Percentiles rank a stretch among this genome's conserved stretches.
Conservation (phyloP, 1,140 invertebrate genomes). For the Araneus ventricosus region DNA sequence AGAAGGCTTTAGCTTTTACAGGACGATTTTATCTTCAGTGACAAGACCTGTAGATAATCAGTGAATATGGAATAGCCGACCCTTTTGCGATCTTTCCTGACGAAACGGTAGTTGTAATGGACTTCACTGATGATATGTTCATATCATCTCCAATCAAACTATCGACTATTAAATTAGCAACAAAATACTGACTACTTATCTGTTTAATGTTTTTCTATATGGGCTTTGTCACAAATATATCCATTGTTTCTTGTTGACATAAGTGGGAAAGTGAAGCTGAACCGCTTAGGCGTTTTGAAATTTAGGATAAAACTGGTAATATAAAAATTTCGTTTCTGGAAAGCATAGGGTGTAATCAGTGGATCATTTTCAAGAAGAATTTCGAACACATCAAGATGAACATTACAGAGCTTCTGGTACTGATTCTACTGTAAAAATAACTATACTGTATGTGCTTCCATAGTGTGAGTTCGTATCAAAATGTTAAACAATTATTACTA, state of each 20-base stretch:
- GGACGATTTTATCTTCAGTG: neutral
- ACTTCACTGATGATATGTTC: neutral
- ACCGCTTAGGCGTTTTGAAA: neutral
- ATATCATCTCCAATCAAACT: neutral
- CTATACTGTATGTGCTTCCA: constrained; percentile 25
- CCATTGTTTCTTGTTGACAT: neutral
- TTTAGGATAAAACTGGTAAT: neutral
- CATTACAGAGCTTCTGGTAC: constrained; percentile 31
- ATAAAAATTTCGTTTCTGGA: neutral
- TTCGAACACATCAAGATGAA: neutral
- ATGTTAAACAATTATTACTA: neutral
- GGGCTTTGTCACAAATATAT: neutral
- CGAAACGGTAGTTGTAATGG: neutral
- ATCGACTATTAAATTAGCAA: neutral
- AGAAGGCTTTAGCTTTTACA: neutral
- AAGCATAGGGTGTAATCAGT: neutral
- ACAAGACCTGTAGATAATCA: neutral
- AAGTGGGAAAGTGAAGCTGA: neutral
- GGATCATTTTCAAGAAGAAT: neutral
- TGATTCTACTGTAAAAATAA: constrained; percentile 16
- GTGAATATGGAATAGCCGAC: neutral
- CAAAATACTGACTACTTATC: neutral
- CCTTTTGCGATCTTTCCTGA: too few species aligned
- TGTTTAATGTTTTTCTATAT: neutral
- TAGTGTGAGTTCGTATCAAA: neutral